Percentiles rank a stretch among this genome's conserved stretches.
Conservation (phyloP, 1,140 invertebrate genomes). For the Penaeus indicus region DNA sequence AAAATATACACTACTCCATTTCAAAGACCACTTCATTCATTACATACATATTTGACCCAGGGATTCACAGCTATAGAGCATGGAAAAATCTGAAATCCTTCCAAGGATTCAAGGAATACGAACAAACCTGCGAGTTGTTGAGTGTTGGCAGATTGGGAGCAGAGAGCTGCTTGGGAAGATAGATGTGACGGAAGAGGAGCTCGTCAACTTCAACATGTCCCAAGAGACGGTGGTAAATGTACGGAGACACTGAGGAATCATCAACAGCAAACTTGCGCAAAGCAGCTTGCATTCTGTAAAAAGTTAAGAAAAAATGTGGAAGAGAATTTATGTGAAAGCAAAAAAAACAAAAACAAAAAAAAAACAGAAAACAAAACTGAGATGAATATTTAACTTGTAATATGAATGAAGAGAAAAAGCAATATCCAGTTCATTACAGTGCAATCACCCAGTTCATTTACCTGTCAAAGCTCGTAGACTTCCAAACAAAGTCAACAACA, state of each 20-base stretch:
- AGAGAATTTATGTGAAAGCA: neutral
- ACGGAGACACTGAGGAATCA: constrained; percentile 95
- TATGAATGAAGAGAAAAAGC: constrained; percentile 1
- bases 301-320: neutral
- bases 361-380: neutral
- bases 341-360: neutral
- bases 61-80: too few relatives aligned
- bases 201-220: constrained; percentile 96
- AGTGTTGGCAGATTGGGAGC: constrained; percentile 97
- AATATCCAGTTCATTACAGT: constrained; percentile 26
- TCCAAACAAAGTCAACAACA: constrained; percentile 99
- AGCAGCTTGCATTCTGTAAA: constrained; percentile 91
- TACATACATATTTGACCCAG: too few relatives aligned
- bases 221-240: constrained; percentile 96
- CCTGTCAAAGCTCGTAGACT: constrained; percentile 98
- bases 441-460: constrained; percentile 69
- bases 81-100: neutral
- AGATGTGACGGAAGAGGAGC: constrained; percentile 84
- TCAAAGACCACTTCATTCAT: too few relatives aligned
- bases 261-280: constrained; percentile 96
- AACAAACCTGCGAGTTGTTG: constrained; percentile 87
- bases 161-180: constrained; percentile 95
- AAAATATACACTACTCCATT: too few relatives aligned
- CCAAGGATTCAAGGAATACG: constrained; percentile 3
- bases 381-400: neutral